phyloP scores from a whole-genome alignment of 1,140 invertebrate species.

The Lepidurus packardi region DNA sequence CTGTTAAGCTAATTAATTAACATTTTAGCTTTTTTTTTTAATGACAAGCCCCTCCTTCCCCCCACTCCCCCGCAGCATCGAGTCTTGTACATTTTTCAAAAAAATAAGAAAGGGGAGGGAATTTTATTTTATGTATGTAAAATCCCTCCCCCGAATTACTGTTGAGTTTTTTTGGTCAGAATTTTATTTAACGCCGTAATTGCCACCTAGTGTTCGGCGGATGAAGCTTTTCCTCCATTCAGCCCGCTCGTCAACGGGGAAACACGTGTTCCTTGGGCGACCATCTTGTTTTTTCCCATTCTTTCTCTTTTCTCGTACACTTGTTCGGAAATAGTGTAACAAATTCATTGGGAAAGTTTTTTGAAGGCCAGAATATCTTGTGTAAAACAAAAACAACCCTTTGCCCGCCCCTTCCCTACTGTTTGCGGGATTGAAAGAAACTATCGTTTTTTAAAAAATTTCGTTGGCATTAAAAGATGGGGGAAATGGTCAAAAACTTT shows the following conservation, averaged over 20 bases:
- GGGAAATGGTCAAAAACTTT: background rate
- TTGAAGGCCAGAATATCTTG: background rate
- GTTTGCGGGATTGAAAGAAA: background rate
- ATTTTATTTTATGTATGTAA: background rate
- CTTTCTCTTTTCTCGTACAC: background rate
- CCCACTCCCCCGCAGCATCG: background rate
- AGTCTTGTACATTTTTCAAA: conserved; percentile 16
- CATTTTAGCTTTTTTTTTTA: background rate
- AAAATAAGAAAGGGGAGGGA: background rate
- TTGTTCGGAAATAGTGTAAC: background rate
- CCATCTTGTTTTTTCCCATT: background rate
- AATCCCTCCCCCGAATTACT: background rate
- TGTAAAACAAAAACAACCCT: background rate
- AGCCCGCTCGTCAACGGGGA: background rate
- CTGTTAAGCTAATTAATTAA: background rate
- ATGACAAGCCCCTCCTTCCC: background rate
- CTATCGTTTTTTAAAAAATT: background rate
- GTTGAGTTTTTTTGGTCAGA: too few species aligned
- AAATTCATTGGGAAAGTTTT: background rate
- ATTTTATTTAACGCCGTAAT: background rate
- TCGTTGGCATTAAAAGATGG: background rate
- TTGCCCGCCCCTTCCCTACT: background rate
- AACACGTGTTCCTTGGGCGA: background rate
- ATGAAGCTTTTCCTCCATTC: background rate
- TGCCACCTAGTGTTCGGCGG: conserved; percentile 3